phyloP scores from a whole-genome alignment of 2,797 vertebrate genomes.

The Xyrichtys novacula region DNA sequence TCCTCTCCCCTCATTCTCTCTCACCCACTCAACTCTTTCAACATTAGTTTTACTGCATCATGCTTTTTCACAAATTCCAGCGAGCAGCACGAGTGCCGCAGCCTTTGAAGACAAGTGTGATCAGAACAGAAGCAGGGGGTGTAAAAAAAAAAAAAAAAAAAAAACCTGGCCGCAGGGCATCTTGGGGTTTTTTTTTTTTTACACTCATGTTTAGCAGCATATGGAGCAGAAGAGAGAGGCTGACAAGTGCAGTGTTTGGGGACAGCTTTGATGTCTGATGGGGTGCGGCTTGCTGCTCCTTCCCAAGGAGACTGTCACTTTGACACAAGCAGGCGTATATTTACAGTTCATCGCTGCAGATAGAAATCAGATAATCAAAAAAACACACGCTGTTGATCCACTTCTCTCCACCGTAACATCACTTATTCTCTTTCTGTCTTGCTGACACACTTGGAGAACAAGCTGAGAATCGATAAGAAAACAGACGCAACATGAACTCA shows the following conservation, averaged over 20 bases:
- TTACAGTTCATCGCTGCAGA: constrained; percentile 23
- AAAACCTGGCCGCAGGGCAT: constrained; percentile 79
- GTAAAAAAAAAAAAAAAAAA: constrained; percentile 48
- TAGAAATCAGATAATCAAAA: constrained; percentile 54
- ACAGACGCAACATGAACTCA: constrained; percentile 35
- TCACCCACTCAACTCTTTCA: constrained; percentile 75
- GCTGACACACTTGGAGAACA: constrained; percentile 29
- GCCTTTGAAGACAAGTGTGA: constrained; percentile 84
- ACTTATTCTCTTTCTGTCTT: constrained; percentile 56
- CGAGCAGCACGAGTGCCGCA: constrained; percentile 54
- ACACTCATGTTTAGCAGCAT: constrained; percentile 75
- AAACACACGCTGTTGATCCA: constrained; percentile 15
- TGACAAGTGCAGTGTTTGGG: constrained; percentile 81
- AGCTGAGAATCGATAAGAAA: constrained; percentile 37
- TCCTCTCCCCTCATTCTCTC: constrained; percentile 65
- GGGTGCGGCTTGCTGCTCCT: constrained; percentile 64
- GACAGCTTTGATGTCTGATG: constrained; percentile 84
- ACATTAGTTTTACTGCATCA: constrained; percentile 84
- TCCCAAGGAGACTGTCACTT: constrained; percentile 58
- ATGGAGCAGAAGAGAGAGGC: constrained; percentile 65
- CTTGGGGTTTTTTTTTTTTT: constrained; percentile 57
- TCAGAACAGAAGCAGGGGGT: constrained; percentile 75
- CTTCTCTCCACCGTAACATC: constrained; percentile 36
- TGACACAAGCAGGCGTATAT: constrained; percentile 32
- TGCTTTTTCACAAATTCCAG: constrained; percentile 81